Evolutionary conservation across 2,797 vertebrate species (phyloP), one percentile per base, ranked within the genome.

Genomic region (Rhinella marina): DNA sequence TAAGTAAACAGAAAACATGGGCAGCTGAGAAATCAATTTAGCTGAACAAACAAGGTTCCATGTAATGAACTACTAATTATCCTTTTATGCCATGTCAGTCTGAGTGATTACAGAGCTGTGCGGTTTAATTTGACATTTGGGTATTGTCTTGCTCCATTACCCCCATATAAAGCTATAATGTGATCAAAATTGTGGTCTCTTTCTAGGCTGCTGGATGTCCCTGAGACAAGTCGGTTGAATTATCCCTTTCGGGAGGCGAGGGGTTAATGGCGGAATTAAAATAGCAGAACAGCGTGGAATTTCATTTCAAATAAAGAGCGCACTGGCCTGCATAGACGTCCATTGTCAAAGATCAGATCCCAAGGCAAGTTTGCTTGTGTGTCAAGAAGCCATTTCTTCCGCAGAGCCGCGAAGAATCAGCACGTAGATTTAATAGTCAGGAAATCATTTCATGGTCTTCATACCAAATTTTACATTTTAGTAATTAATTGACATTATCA

Each of bases 41-140:
- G 95, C 95, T 95, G 94, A 95, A 96, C 95, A 96, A 96, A 96
- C 96, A 96, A 95, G 96, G 95, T 96, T 95, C 94, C 95, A 95
- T 96, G 96, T 96, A 96, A 96, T 96, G 95, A 96, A 96, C 94
- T 95, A 94, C 95, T 96, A 96, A 96, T 97, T 96, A 96, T 96
- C 95, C 96, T 96, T 97, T 96, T 97, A 96, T 96, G 95, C 94
- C 95, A 94, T 96, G 94, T 96, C 95, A 96, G 94, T 94, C 95
- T 95, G 93, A 95, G 93, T 94, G 93, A 95, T 95, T 95, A 93
- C 92, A 95, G 94, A 94, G 94, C 94, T 93, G 94, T 95, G 95
- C 92, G 90, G 94, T 94, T 94, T 93, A 93, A 95, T 95, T 95
- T 95, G 94, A 95, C 93, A 92, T 95, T 95, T 94, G 94, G 95